Percentiles rank a stretch among this genome's conserved stretches.
These are phyloP conservation scores for Homarus gammarus DNA, from an alignment of 2,888 invertebrate species.

Conservation along the genomic window DNA sequence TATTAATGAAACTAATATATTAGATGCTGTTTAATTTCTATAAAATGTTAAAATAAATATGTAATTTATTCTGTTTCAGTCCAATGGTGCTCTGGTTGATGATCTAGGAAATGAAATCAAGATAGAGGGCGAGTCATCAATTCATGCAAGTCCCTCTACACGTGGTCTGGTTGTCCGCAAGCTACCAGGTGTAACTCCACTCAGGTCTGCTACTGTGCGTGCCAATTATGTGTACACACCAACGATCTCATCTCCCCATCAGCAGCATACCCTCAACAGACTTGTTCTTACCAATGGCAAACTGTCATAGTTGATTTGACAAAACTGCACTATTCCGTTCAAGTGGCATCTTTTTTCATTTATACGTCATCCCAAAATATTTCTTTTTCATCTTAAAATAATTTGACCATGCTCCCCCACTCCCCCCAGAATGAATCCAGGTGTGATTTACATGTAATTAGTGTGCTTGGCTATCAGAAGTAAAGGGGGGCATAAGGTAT, in stretches of 20 bases:
- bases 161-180: conserved; percentile 71
- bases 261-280: conserved; percentile 73
- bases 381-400: neutral
- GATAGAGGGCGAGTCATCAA: conserved; percentile 61
- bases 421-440: neutral
- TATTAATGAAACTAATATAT: neutral
- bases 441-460: conserved; percentile 4
- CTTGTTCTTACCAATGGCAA: conserved; percentile 75
- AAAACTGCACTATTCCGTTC: neutral
- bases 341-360: conserved; percentile 28
- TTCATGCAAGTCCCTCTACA: conserved; percentile 47
- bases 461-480: conserved; percentile 11
- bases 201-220: conserved; percentile 67
- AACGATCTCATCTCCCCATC: conserved; percentile 69
- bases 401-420: neutral
- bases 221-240: conserved; percentile 74
- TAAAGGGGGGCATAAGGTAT: conserved; percentile 11
- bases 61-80: conserved; percentile 30
- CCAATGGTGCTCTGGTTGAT: conserved; percentile 74
- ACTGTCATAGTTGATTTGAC: conserved; percentile 61
- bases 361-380: neutral
- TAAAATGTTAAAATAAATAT: neutral
- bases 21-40: neutral
- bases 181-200: conserved; percentile 66
- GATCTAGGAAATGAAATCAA: conserved; percentile 75